Evolutionary conservation across 2,113 vertebrate species (phyloP).

Genomic region (Meleagris gallopavo): DNA sequence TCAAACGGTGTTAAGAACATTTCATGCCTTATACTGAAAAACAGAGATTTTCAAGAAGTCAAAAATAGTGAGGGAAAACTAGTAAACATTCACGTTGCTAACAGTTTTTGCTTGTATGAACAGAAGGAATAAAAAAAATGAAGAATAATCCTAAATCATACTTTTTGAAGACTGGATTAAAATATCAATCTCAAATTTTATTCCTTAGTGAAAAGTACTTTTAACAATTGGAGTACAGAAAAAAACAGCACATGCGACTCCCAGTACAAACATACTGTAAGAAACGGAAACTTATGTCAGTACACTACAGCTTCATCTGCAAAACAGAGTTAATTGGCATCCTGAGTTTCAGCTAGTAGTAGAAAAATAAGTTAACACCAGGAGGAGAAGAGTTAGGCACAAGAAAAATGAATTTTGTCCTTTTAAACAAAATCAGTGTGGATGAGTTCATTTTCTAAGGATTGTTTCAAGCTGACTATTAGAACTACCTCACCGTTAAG

Average conservation of each 20-base stretch:
- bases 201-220: neutral
- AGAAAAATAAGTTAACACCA: neutral
- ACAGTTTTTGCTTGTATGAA: neutral
- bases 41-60: neutral
- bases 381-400: neutral
- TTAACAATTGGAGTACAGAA: neutral
- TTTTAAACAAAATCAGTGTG: neutral
- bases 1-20: neutral
- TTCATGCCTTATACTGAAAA: neutral
- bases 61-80: neutral
- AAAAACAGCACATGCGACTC: fast-evolving
- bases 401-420: neutral
- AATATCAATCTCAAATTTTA: neutral
- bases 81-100: neutral
- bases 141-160: neutral
- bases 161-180: neutral
- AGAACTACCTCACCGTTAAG: neutral
- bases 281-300: neutral
- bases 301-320: neutral
- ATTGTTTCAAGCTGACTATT: neutral
- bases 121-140: neutral
- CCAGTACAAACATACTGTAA: neutral
- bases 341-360: neutral
- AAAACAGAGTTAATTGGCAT: neutral
- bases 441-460: neutral